phyloP scores from a whole-genome alignment of 2,797 vertebrate species.

The Catharus ustulatus region DNA sequence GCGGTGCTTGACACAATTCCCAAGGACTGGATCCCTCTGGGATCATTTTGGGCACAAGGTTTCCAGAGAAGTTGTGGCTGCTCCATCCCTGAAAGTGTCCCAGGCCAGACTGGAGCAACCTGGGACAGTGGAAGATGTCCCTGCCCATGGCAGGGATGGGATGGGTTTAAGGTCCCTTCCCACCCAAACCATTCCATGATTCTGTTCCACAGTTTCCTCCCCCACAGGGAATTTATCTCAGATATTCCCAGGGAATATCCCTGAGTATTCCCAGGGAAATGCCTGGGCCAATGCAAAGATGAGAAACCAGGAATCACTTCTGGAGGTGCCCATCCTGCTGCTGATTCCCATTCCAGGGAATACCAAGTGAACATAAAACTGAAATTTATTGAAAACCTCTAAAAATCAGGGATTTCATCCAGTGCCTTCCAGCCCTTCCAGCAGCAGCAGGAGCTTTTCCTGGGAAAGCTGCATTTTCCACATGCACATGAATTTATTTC shows the following conservation, averaged over 20 bases:
- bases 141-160: not conserved
- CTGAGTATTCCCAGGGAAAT: not conserved
- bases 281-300: not conserved
- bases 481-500: not conserved
- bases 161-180: not conserved
- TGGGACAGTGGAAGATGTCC: not conserved
- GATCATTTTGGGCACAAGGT: not conserved
- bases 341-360: not conserved
- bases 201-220: not conserved
- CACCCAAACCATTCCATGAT: not conserved
- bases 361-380: not conserved
- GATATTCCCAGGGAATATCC: no score
- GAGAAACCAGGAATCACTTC: not conserved
- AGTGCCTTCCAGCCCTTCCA: not conserved
- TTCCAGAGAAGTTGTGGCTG: not conserved
- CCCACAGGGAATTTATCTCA: no score
- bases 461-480: not conserved
- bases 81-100: not conserved
- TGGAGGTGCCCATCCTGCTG: accelerated
- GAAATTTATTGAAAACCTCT: not conserved
- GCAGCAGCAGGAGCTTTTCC: no score
- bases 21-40: not conserved
- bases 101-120: accelerated
- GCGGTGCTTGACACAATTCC: accelerated
- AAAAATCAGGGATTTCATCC: not conserved